A percentile compares a stretch with the other conserved stretches of the same genome.
Conservation (phyloP, 1,140 invertebrate genomes). For the Lutraria rhynchaena region DNA sequence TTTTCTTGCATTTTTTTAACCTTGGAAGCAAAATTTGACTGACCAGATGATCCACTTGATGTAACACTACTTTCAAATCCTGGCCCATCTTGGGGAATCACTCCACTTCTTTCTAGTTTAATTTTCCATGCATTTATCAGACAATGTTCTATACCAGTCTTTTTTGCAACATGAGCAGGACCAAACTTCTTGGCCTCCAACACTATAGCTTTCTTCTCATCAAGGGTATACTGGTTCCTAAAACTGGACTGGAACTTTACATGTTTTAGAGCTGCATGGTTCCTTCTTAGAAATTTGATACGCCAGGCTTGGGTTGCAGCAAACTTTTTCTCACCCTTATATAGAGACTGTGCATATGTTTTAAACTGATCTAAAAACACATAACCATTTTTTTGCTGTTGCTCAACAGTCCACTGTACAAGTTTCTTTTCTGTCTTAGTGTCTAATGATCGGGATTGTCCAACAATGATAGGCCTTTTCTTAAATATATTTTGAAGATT, state of each 20-base stretch:
- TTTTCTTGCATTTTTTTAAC: conserved; percentile 9
- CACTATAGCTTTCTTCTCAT: conserved; percentile 51
- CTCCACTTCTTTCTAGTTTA: conserved; percentile 42
- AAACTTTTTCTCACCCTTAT: conserved; percentile 57
- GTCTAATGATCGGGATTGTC: conserved; percentile 45
- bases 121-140: conserved; percentile 49
- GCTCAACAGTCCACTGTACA: conserved; percentile 46
- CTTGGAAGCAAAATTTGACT: conserved; percentile 12
- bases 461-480: conserved; percentile 55
- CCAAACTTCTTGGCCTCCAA: conserved; percentile 52
- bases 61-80: neutral
- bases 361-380: conserved; percentile 54
- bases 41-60: neutral
- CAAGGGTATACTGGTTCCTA: conserved; percentile 51
- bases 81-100: conserved; percentile 2
- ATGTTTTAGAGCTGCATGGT: conserved; percentile 51
- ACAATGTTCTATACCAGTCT: conserved; percentile 51
- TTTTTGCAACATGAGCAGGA: conserved; percentile 44
- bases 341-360: conserved; percentile 49
- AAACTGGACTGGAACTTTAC: conserved; percentile 51
- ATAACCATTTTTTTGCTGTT: conserved; percentile 54
- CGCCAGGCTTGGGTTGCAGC: conserved; percentile 54
- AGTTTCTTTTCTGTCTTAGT: conserved; percentile 56
- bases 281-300: conserved; percentile 51
- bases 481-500: conserved; percentile 10